Base-by-base conservation (phyloP, 1,140 invertebrate genomes). In the Ips typographus region DNA sequence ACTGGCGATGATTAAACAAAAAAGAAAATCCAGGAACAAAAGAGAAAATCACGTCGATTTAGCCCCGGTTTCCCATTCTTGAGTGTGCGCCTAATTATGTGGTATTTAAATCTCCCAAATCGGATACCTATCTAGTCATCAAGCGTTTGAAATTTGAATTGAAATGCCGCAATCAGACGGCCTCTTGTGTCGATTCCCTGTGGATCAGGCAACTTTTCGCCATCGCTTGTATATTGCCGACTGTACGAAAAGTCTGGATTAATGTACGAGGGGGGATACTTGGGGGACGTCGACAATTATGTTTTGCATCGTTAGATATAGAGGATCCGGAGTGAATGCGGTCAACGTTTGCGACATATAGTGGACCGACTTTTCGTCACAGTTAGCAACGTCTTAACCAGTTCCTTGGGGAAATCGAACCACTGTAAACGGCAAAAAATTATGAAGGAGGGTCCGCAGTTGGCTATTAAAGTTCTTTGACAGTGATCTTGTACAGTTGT, bases 281-380 rank as follows among this genome's bases (percentile, higher is more conserved):
- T 61, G 38, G 64, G 52, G 64, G 64, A 57, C 40, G 55, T 40
- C 37, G 41, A 49, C 64, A 65, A 65, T 65, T 65, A 65, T 65
- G 52, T 65, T 56, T 65, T 65, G 64, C 64, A 57, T 65, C 64
- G 64, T 65, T 65, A 65, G 64, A 57, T 65, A 57, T 65, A 8
- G 64, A 65, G 52, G 61, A 64, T 64, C 61, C 61, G 47, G 61
- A 64, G 49, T 53, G 40, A 39, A 40, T 39, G 61, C 61, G 61
- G 61, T 64, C 61, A 64, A 64, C 49, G 61, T 22, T 64, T n/a
- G 38, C 51, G 51, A 64, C 37, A 53, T 7, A 22, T 40, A 64
- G 61, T 64, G 61, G 61, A 53, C 4, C 8, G 40, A 43, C 22
- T 22, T 22, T 22, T 22, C 22, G 22, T 22, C 22, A 22, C 22